These are phyloP conservation scores for Chaetodon auriga DNA, from an alignment of 2,113 vertebrate genomes.

Conservation along the genomic window DNA sequence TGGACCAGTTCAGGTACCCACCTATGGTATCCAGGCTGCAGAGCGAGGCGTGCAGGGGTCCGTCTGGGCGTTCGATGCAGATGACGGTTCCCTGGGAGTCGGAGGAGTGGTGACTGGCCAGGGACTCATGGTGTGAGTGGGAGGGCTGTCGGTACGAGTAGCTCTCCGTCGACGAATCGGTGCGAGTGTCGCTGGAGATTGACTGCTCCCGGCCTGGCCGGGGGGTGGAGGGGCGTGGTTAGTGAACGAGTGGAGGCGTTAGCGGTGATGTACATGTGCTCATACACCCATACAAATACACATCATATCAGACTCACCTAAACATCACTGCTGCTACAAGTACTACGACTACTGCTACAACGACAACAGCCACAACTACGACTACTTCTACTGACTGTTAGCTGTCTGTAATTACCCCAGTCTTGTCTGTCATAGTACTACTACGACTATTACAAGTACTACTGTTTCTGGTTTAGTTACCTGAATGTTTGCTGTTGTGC, in stretches of 20 bases:
- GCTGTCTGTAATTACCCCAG: conserved; percentile 16
- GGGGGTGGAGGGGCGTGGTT: neutral
- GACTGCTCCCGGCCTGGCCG: conserved; percentile 92
- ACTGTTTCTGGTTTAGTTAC: conserved; percentile 56
- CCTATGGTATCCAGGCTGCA: conserved; percentile 91
- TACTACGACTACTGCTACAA: neutral
- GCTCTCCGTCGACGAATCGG: conserved; percentile 97
- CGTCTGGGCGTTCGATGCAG: conserved; percentile 86
- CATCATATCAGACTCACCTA: neutral
- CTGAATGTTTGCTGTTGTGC: conserved; percentile 66
- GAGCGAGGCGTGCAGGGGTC: conserved; percentile 84
- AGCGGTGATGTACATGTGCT: neutral
- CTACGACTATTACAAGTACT: conserved; percentile 43
- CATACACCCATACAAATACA: neutral
- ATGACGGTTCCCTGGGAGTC: conserved; percentile 96
- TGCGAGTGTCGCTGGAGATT: conserved; percentile 96
- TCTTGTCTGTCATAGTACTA: conserved; percentile 40
- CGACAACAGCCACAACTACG: conserved; percentile 8
- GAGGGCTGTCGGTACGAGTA: conserved; percentile 88
- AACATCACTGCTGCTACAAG: neutral
- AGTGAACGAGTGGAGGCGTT: conserved; percentile 4
- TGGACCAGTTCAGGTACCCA: neutral
- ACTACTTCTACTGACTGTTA: conserved; percentile 9
- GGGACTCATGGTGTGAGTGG: conserved; percentile 89
- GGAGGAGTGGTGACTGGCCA: conserved; percentile 94